Conservation (phyloP, 1,140 invertebrate species). For the Hyphantria cunea region DNA sequence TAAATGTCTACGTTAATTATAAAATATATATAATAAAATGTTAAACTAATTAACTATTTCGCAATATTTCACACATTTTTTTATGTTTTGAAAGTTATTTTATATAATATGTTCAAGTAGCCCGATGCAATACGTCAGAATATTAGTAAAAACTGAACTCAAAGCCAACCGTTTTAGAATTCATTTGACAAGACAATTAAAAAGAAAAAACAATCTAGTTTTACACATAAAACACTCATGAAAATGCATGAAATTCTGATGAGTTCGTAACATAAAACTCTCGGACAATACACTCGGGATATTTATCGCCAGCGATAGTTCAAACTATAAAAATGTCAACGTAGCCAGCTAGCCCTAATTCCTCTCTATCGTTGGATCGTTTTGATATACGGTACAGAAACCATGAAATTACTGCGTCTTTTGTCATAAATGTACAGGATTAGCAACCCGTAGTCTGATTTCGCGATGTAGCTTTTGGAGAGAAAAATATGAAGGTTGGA, state of each 20-base stretch:
- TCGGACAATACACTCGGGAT: conserved; percentile 31
- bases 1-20: too few relatives aligned
- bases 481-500: too few relatives aligned
- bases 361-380: conserved; percentile 22
- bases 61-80: too few relatives aligned
- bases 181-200: conserved; percentile 2
- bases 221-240: conserved; percentile 21
- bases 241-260: conserved; percentile 26
- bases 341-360: conserved; percentile 45
- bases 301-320: conserved; percentile 60
- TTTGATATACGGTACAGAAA: conserved; percentile 32
- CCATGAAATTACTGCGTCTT: conserved; percentile 8
- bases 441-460: conserved; percentile 2
- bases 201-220: conserved; percentile 25
- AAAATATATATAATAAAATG: too few relatives aligned
- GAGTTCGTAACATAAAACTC: conserved; percentile 14
- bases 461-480: not conserved
- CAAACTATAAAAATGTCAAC: conserved; percentile 65
- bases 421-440: conserved; percentile 13
- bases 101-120: too few relatives aligned
- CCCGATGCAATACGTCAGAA: too few relatives aligned
- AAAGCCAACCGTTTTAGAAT: conserved; percentile 5
- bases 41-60: too few relatives aligned
- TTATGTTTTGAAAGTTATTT: too few relatives aligned
- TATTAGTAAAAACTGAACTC: too few relatives aligned